These are phyloP conservation scores for Sisyra terminalis DNA, from an alignment of 2,888 invertebrate genomes.

Conservation along the genomic window DNA sequence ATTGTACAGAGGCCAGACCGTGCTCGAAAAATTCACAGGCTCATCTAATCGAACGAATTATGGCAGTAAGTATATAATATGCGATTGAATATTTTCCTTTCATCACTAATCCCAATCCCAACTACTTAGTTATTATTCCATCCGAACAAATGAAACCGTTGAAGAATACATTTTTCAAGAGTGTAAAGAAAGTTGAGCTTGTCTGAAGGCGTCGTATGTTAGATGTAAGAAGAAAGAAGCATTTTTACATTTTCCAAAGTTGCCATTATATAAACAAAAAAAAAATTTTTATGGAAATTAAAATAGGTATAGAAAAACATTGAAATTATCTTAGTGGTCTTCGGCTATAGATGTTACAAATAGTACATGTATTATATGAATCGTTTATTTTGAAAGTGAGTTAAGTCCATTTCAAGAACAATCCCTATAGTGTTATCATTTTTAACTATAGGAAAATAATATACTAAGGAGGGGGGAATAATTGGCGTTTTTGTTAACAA, in stretches of 20 bases:
- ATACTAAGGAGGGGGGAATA: too few species aligned
- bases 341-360: too few species aligned
- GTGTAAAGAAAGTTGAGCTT: not conserved
- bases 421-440: too few species aligned
- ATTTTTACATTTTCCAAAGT: too few species aligned
- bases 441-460: too few species aligned
- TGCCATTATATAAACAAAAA: not conserved
- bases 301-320: too few species aligned
- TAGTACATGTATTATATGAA: too few species aligned
- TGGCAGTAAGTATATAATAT: slow-evolving; percentile 5
- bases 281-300: not conserved
- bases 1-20: not conserved
- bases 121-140: not conserved
- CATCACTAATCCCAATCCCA: not conserved
- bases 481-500: too few species aligned
- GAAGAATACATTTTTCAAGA: too few species aligned
- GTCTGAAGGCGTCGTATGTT: not conserved
- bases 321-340: too few species aligned
- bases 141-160: not conserved
- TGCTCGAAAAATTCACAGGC: not conserved
- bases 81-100: not conserved
- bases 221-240: not conserved
- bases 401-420: too few species aligned
- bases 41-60: slow-evolving; percentile 7
- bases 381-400: too few species aligned